Percentiles rank a stretch among this genome's conserved stretches.
Evolutionary conservation across 2,797 vertebrate genomes (phyloP).

Genomic region (Alexandromys oeconomus): DNA sequence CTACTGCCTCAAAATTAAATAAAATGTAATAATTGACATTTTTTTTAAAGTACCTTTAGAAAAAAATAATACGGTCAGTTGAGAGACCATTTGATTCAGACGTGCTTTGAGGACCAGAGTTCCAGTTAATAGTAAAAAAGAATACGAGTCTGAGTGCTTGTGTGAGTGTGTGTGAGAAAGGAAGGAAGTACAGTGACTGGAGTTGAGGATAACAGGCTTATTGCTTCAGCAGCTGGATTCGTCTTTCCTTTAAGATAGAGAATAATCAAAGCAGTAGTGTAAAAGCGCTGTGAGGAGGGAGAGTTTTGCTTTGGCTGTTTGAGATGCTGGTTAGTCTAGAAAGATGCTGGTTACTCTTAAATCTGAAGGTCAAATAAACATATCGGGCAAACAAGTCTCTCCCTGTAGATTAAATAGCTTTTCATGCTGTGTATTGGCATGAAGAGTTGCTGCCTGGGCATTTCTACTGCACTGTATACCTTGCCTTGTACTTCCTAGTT

Average conservation of each 20-base stretch:
- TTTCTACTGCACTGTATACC: background rate
- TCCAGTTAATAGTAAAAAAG: background rate
- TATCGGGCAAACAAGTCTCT: background rate
- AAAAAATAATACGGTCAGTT: background rate
- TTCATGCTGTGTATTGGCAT: background rate
- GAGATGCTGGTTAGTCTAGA: background rate
- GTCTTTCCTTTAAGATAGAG: background rate
- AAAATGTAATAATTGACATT: background rate
- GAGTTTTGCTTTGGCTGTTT: background rate
- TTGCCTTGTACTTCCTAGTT: background rate
- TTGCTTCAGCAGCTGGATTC: constrained; percentile 26
- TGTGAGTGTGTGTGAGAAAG: background rate
- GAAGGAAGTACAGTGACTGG: constrained; percentile 41
- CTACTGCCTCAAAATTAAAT: background rate
- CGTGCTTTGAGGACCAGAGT: background rate
- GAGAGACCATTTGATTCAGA: background rate
- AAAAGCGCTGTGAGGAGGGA: background rate
- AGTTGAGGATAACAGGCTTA: background rate
- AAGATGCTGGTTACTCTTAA: background rate
- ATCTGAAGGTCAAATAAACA: constrained; percentile 16
- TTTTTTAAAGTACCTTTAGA: background rate
- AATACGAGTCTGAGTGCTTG: background rate
- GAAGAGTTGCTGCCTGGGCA: background rate
- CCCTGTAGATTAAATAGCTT: background rate
- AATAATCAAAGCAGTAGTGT: background rate